Evolutionary conservation across 2,888 invertebrate genomes (phyloP).

Genomic region (Dastarcus helophoroides): DNA sequence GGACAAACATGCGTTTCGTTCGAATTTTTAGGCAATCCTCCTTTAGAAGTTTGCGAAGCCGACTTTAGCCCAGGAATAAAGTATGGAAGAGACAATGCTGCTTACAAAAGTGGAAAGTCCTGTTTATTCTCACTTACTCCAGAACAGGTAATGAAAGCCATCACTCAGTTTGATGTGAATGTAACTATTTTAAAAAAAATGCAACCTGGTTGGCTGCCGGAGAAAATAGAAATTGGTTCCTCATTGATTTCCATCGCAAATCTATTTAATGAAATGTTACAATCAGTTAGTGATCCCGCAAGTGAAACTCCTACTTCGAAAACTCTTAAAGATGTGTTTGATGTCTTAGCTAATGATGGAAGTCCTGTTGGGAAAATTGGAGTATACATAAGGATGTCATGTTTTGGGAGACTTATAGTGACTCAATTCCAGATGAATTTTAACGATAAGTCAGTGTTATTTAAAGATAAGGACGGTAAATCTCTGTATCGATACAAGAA

Average conservation of each 20-base stretch:
- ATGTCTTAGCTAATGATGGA: slow-evolving; percentile 41
- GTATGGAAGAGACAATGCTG: slow-evolving; percentile 27
- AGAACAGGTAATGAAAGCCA: slow-evolving; percentile 40
- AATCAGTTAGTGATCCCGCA: slow-evolving; percentile 30
- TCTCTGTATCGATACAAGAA: slow-evolving; percentile 31
- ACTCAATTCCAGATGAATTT: slow-evolving; percentile 51
- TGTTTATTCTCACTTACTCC: slow-evolving; percentile 54
- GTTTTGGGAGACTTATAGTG: slow-evolving; percentile 53
- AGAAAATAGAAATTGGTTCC: slow-evolving; percentile 49
- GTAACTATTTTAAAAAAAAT: slow-evolving; percentile 48
- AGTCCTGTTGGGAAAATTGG: slow-evolving; percentile 45
- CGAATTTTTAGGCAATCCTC: slow-evolving; percentile 45
- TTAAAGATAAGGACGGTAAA: slow-evolving; percentile 36
- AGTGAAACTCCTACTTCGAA: slow-evolving; percentile 43
- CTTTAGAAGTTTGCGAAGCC: slow-evolving; percentile 51
- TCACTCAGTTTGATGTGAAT: slow-evolving; percentile 44
- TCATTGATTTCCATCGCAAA: slow-evolving; percentile 48
- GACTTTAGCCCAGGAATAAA: slow-evolving; percentile 34
- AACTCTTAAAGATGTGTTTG: slow-evolving; percentile 50
- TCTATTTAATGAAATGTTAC: slow-evolving; percentile 46
- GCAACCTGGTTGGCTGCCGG: slow-evolving; percentile 50
- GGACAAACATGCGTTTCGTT: slow-evolving; percentile 50
- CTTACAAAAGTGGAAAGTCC: slow-evolving; percentile 53
- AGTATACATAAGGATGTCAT: slow-evolving; percentile 52
- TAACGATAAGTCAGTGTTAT: slow-evolving; percentile 36